Evolutionary conservation across 2,113 vertebrate genomes (phyloP).

Genomic region (Phyllopteryx taeniolatus): DNA sequence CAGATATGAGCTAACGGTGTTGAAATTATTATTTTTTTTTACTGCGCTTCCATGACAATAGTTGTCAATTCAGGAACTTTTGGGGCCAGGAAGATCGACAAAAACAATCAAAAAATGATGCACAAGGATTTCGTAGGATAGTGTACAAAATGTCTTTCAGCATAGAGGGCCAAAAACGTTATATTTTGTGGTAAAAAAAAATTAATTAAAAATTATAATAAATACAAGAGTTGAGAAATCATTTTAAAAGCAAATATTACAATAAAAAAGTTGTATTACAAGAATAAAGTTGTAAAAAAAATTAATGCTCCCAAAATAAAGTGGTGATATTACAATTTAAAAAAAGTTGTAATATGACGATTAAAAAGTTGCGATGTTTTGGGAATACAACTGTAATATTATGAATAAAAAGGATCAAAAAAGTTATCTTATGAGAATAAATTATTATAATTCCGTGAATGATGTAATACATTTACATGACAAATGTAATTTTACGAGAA

Average conservation of each 20-base stretch:
- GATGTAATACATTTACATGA: background rate
- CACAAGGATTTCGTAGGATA: background rate
- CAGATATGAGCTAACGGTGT: conserved; percentile 64
- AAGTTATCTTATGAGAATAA: background rate
- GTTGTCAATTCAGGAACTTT: conserved; percentile 28
- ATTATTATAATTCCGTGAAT: background rate
- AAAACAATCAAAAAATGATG: background rate
- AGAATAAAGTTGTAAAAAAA: background rate
- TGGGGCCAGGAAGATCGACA: conserved; percentile 23
- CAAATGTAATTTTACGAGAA: background rate
- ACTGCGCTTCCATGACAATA: conserved; percentile 41
- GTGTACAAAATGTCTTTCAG: background rate
- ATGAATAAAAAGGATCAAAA: background rate
- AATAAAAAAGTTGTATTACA: background rate
- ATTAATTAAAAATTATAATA: background rate
- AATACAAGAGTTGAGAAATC: background rate
- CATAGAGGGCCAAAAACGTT: background rate
- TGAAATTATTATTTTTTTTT: conserved; percentile 42
- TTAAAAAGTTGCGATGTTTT: background rate
- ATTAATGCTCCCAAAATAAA: no score
- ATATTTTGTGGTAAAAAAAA: background rate
- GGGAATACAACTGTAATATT: background rate
- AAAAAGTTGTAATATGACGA: background rate
- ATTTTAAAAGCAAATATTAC: background rate
- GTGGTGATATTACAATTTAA: no score